A percentile compares a stretch with the other conserved stretches of the same genome.
phyloP scores from a whole-genome alignment of 2,797 vertebrate species.

The Catostomus latipinnis region DNA sequence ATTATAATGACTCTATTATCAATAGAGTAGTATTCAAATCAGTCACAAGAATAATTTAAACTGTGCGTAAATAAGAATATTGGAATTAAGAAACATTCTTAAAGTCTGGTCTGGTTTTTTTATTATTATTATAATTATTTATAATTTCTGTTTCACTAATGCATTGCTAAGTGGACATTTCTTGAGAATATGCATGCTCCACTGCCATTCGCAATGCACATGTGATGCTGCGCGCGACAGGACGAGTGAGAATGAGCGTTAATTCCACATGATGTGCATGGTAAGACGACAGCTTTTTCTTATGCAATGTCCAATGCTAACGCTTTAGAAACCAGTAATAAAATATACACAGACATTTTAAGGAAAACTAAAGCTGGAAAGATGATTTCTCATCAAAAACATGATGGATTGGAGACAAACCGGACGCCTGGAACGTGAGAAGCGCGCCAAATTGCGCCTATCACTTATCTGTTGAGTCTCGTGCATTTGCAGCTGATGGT shows the following conservation, averaged over 20 bases:
- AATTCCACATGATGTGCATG: slow-evolving; percentile 33
- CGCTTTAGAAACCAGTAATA: slow-evolving; percentile 7
- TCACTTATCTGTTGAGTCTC: not conserved
- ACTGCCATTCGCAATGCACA: not conserved
- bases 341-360: not conserved
- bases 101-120: not conserved
- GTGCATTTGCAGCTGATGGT: not conserved
- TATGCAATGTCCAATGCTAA: not conserved
- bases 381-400: not conserved
- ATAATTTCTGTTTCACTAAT: not conserved
- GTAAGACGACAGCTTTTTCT: slow-evolving; percentile 12
- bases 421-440: slow-evolving; percentile 25
- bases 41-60: no score
- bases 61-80: not conserved
- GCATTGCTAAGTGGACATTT: not conserved
- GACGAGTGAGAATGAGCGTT: slow-evolving; percentile 12
- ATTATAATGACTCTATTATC: not conserved
- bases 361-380: not conserved
- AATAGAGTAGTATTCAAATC: not conserved
- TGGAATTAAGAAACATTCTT: not conserved
- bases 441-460: slow-evolving; percentile 4
- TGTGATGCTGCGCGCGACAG: slow-evolving; percentile 23
- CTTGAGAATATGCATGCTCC: slow-evolving; percentile 9
- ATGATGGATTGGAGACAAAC: not conserved
- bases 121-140: not conserved